Evolutionary conservation across 2,888 invertebrate genomes (phyloP).

Genomic region (Yponomeuta evonymella): DNA sequence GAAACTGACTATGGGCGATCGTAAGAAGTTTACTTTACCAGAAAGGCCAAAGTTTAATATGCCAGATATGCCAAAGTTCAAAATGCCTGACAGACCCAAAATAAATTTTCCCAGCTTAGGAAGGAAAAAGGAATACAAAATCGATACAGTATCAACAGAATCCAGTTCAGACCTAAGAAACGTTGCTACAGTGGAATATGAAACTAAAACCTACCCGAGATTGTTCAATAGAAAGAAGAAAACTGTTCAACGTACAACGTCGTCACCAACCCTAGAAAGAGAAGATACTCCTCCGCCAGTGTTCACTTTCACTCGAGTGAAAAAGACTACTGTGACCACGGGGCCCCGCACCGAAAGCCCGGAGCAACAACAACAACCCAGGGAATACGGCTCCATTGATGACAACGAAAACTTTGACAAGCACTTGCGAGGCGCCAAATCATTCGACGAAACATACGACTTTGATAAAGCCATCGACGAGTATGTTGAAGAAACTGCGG

Average conservation of each 20-base stretch:
- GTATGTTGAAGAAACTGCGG: constrained; percentile 71
- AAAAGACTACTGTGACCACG: constrained; percentile 67
- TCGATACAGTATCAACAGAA: constrained; percentile 51
- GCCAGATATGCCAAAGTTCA: constrained; percentile 75
- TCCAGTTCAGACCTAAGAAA: constrained; percentile 55
- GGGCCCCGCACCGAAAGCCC: constrained; percentile 33
- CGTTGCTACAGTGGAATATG: constrained; percentile 79
- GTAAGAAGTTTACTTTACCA: constrained; percentile 79
- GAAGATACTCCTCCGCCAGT: constrained; percentile 78
- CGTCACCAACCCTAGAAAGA: constrained; percentile 67
- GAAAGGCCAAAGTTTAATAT: constrained; percentile 74
- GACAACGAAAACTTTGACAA: constrained; percentile 37
- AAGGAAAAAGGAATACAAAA: constrained; percentile 65
- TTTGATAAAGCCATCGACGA: constrained; percentile 76
- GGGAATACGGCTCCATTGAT: constrained; percentile 67
- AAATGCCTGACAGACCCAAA: constrained; percentile 77
- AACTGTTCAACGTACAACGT: constrained; percentile 57
- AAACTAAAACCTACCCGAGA: constrained; percentile 87
- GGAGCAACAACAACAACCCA: constrained; percentile 59
- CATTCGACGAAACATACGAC: constrained; percentile 61
- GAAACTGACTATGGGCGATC: constrained; percentile 73
- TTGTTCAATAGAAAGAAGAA: constrained; percentile 76
- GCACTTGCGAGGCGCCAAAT: constrained; percentile 54
- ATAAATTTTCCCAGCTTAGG: constrained; percentile 79
- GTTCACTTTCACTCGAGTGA: constrained; percentile 80